These are phyloP conservation scores for Eurytoma californica DNA, from an alignment of 2,888 invertebrate genomes.

Conservation along the genomic window DNA sequence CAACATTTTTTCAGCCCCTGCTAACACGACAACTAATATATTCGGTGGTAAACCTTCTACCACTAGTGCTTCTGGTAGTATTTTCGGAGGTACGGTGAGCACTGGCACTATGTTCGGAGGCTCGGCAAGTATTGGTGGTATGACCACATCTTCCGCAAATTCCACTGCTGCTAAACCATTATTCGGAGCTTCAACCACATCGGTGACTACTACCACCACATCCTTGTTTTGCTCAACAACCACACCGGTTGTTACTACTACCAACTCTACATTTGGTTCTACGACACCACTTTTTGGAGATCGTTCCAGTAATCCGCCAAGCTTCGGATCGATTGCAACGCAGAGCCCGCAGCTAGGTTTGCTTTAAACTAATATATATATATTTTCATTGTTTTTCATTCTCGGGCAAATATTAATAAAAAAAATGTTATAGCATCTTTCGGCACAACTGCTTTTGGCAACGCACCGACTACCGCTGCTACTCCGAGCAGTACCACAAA, in stretches of 20 bases:
- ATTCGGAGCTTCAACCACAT: background rate
- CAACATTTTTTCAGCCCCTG: conserved; percentile 1
- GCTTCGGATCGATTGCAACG: conserved; percentile 18
- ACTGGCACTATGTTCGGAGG: background rate
- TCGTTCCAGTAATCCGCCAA: conserved; percentile 12
- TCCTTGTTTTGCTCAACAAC: background rate
- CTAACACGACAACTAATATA: conserved; percentile 23
- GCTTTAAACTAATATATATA: too few relatives aligned
- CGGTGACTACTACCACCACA: background rate
- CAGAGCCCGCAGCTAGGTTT: background rate
- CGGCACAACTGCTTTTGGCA: conserved; percentile 53
- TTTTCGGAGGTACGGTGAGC: background rate
- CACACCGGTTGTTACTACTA: background rate
- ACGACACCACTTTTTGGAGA: conserved; percentile 40
- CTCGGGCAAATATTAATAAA: background rate
- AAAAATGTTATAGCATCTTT: background rate
- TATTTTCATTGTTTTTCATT: background rate
- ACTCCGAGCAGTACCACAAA: background rate
- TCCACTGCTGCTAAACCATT: too few relatives aligned
- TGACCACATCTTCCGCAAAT: too few relatives aligned
- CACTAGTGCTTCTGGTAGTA: background rate
- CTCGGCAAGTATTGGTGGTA: too few relatives aligned
- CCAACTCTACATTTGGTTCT: conserved; percentile 22
- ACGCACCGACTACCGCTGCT: conserved; percentile 7
- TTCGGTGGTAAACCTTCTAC: conserved; percentile 1